Evolutionary conservation across 92 coral and sea anemone genomes (phyloP), one percentile per base, ranked within the genome.

Genomic region (Plumapathes pennacea): DNA sequence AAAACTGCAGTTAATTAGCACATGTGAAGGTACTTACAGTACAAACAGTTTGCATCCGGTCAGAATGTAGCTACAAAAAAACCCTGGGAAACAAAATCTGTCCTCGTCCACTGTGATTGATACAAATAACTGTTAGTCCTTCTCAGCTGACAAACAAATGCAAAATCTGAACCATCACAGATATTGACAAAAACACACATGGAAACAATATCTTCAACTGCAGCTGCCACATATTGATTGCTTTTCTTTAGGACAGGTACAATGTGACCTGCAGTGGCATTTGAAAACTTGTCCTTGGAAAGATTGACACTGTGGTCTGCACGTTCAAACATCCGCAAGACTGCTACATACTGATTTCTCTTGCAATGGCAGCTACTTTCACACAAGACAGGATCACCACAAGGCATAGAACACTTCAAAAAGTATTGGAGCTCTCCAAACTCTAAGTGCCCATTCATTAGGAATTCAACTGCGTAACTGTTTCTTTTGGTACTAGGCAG

Each of bases 351-450:
- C n/a, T 46, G 31, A 10, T 6, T 0, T 10, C 14, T 3, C 20
- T 49, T 28, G 37, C 70, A 63, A 7, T 7, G 2, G 27, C 61
- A 47, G 19, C 12, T n/a, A 29, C n/a, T 36, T 38, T n/a, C 17
- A 33, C 25, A 48, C 3, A 5, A 33, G 4, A 25, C 5, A 26
- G 59, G 34, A 46, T 47, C 42, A 29, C 14, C 43, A 36, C 71
- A 47, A 44, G 71, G 24, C 29, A 28, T 42, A 31, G 23, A 63
- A 33, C 71, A 63, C 32, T 34, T 63, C 32, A 49, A 19, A 31
- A 47, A 63, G 44, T 17, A 63, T 20, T 63, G 56, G 8, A 63
- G 21, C 29, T 63, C 55, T 17, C 60, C 60, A 63, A 43, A 63
- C n/a, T 14, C 5, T 23, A 63, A n/a, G 23, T 46, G 32, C 2